Percentiles rank a stretch among this genome's conserved stretches.
phyloP scores from a whole-genome alignment of 2,888 invertebrate genomes.

The Pyrocoelia pectoralis region DNA sequence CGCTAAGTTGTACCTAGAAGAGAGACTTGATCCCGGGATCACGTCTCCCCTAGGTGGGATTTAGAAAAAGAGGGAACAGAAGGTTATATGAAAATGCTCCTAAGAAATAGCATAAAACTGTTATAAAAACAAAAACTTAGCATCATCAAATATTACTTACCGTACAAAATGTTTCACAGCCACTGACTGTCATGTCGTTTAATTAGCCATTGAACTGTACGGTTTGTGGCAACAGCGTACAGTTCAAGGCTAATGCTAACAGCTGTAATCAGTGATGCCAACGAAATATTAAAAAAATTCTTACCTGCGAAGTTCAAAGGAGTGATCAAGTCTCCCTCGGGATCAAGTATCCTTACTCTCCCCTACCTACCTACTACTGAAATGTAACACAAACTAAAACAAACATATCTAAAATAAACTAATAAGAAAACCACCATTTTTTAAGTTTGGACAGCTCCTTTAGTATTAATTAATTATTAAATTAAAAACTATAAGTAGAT shows the following conservation, averaged over 20 bases:
- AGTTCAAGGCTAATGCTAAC: not conserved
- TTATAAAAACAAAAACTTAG: not conserved
- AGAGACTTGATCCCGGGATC: slow-evolving; percentile 7
- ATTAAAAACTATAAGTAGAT: too few species aligned
- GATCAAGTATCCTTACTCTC: slow-evolving; percentile 5
- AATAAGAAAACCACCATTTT: too few species aligned
- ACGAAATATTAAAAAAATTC: not conserved
- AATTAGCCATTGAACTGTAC: too few species aligned
- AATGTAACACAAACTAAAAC: too few species aligned
- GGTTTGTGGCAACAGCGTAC: not conserved
- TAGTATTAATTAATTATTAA: too few species aligned
- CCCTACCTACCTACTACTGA: too few species aligned
- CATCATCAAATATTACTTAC: not conserved
- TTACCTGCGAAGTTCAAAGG: slow-evolving; percentile 1
- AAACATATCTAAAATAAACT: too few species aligned
- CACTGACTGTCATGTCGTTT: too few species aligned
- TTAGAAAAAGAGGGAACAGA: not conserved
- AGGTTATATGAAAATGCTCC: not conserved
- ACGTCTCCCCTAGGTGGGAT: not conserved
- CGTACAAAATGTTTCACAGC: not conserved
- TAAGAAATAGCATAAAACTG: not conserved
- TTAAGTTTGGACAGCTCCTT: too few species aligned
- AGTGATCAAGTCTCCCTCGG: slow-evolving; percentile 6
- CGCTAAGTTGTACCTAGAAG: not conserved
- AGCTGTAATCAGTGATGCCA: not conserved